These are phyloP conservation scores for Callopanchax toddi DNA, from an alignment of 2,113 vertebrate genomes.

Conservation along the genomic window DNA sequence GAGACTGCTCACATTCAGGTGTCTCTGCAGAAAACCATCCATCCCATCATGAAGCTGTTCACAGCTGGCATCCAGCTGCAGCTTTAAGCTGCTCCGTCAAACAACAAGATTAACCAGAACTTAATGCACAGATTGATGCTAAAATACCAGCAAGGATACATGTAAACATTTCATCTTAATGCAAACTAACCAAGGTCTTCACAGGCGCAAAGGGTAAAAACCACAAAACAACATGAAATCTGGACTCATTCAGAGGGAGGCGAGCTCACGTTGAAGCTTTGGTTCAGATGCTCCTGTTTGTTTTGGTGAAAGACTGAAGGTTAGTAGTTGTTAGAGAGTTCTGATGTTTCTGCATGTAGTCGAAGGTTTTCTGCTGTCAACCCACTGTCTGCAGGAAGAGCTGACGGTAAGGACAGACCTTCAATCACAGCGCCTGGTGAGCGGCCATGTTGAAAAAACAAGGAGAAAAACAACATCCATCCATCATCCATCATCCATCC, in stretches of 20 bases:
- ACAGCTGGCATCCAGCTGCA: constrained; percentile 70
- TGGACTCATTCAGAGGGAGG: background rate
- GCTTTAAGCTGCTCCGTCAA: constrained; percentile 25
- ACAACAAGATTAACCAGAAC: background rate
- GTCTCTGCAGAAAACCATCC: constrained; percentile 48
- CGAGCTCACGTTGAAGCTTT: background rate
- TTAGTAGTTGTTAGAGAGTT: background rate
- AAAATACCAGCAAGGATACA: background rate
- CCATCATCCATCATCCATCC: too few species aligned
- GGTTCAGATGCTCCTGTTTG: background rate
- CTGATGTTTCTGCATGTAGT: background rate
- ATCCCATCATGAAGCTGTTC: constrained; percentile 38
- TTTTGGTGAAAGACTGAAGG: background rate
- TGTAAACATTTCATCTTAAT: background rate
- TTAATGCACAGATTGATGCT: background rate
- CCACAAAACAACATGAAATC: background rate
- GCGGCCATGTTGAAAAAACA: too few species aligned
- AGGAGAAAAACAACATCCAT: too few species aligned
- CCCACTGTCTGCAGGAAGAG: background rate
- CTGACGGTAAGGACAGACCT: too few species aligned
- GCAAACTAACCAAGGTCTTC: background rate
- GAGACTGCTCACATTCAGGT: constrained; percentile 59
- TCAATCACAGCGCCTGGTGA: too few species aligned
- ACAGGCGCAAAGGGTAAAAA: background rate
- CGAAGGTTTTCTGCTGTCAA: background rate